phyloP scores from a whole-genome alignment of 2,113 vertebrate genomes.

The Nycticryphes semicollaris region DNA sequence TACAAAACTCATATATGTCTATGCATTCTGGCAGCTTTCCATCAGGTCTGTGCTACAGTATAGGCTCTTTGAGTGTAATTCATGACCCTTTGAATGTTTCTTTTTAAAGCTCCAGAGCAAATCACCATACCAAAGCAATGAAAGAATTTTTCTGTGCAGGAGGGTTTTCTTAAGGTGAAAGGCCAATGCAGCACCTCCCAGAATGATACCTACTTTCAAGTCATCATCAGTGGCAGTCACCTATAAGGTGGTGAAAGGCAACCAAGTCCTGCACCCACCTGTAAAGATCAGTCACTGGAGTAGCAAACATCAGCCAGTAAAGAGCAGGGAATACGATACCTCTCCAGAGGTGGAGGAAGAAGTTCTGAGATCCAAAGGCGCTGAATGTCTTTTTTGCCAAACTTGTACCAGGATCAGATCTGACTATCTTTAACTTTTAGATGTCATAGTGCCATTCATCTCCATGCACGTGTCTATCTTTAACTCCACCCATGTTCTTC shows the following conservation, averaged over 20 bases:
- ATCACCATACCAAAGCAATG: neutral
- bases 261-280: neutral
- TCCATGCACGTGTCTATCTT: neutral
- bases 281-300: neutral
- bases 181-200: neutral
- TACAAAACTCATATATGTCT: neutral
- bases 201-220: neutral
- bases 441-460: neutral
- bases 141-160: neutral
- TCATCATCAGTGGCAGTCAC: neutral
- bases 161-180: neutral
- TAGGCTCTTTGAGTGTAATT: neutral
- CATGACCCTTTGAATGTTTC: neutral
- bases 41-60: neutral
- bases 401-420: neutral
- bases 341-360: neutral
- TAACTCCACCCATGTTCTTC: neutral
- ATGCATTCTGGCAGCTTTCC: neutral
- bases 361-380: neutral
- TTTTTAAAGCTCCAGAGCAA: neutral
- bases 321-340: neutral
- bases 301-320: neutral
- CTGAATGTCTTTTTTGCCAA: neutral
- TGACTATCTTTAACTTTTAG: neutral
- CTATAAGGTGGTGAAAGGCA: neutral